A percentile compares a stretch with the other conserved stretches of the same genome.
Conservation (phyloP, 2,888 invertebrate genomes). For the Drosophila gaucha region DNA sequence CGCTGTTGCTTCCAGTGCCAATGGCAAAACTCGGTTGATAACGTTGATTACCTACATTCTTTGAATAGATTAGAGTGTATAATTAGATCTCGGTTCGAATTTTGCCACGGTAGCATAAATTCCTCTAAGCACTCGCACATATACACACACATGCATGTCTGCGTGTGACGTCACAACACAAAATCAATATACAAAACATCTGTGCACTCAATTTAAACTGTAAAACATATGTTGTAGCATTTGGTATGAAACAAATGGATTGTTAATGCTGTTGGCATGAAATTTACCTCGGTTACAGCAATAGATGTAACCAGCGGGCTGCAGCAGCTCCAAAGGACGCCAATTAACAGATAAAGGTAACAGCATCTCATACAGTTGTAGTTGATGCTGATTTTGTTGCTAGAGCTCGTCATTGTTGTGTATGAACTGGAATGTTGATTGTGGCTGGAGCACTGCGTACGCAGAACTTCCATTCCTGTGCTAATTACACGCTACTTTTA, state of each 20-base stretch:
- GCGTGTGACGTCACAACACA: conserved; percentile 51
- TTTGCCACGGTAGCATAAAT: conserved; percentile 48
- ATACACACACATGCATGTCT: neutral
- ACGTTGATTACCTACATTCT: conserved; percentile 74
- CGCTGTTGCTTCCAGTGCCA: conserved; percentile 64
- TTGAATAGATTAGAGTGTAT: conserved; percentile 22
- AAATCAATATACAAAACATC: conserved; percentile 58
- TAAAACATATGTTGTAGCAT: conserved; percentile 49
- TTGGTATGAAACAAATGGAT: neutral
- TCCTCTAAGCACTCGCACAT: neutral
- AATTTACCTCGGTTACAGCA: conserved; percentile 43
- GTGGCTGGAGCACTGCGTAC: neutral
- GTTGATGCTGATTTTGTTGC: neutral
- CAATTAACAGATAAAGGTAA: conserved; percentile 22
- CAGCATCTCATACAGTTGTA: conserved; percentile 13
- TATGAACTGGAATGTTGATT: conserved; percentile 14
- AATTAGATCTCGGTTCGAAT: conserved; percentile 8
- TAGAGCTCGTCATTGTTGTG: conserved; percentile 29
- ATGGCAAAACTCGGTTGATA: conserved; percentile 67
- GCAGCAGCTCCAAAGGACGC: conserved; percentile 25
- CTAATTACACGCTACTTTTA: conserved; percentile 20
- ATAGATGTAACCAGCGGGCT: conserved; percentile 7
- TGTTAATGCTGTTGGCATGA: neutral
- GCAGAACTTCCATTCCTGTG: conserved; percentile 5
- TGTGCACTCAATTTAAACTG: conserved; percentile 20